These are phyloP conservation scores for Campaea margaritaria DNA, from an alignment of 2,888 invertebrate genomes.

Conservation along the genomic window DNA sequence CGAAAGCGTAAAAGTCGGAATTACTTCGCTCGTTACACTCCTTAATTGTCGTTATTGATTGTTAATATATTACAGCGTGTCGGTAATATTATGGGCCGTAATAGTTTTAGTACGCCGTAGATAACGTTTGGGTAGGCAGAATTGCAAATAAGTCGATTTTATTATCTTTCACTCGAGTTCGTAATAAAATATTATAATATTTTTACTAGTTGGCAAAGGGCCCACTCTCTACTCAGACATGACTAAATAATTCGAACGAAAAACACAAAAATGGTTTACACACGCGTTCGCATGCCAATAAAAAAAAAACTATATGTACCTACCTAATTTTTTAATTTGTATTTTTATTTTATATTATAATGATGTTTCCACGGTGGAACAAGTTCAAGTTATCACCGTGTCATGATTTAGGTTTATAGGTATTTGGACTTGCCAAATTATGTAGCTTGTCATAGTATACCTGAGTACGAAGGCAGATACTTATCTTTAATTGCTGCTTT, in stretches of 20 bases:
- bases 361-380: no score
- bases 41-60: slow-evolving; percentile 34
- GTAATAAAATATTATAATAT: slow-evolving; percentile 13
- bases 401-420: no score
- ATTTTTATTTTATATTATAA: no score
- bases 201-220: slow-evolving; percentile 4
- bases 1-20: slow-evolving; percentile 43
- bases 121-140: slow-evolving; percentile 21
- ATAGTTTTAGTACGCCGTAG: slow-evolving; percentile 27
- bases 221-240: neutral
- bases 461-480: no score
- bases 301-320: no score
- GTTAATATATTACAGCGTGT: slow-evolving; percentile 24
- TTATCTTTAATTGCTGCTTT: no score
- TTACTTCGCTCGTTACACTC: slow-evolving; percentile 29
- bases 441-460: no score
- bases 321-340: no score
- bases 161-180: slow-evolving; percentile 17
- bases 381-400: no score
- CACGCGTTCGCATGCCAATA: no score
- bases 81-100: slow-evolving; percentile 24
- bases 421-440: no score
- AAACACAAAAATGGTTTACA: no score
- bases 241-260: neutral
- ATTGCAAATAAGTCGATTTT: slow-evolving; percentile 28